These are phyloP conservation scores for Fragum whitleyi DNA, from an alignment of 2,888 invertebrate species.

Conservation along the genomic window DNA sequence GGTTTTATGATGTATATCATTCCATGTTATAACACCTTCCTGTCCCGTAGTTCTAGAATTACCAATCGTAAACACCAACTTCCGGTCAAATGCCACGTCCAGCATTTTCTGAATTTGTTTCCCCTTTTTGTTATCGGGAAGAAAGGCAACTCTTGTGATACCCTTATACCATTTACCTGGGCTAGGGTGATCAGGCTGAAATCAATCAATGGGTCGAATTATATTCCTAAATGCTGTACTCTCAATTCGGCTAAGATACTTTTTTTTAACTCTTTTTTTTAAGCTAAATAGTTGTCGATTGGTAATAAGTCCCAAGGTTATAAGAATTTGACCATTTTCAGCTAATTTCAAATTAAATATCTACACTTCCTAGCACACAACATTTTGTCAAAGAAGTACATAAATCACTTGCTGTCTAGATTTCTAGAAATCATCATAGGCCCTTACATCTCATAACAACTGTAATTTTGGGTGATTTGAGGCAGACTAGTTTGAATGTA, in stretches of 20 bases:
- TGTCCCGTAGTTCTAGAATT: conserved; percentile 78
- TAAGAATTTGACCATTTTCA: no score
- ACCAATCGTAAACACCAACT: conserved; percentile 79
- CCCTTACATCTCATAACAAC: no score
- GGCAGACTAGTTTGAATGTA: no score
- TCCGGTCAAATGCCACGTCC: conserved; percentile 73
- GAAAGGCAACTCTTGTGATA: conserved; percentile 70
- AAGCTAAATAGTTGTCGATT: background rate
- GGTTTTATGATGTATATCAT: conserved; percentile 67
- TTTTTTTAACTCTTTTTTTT: no score
- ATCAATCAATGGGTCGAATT: background rate
- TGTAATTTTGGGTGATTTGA: no score
- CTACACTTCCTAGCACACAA: no score
- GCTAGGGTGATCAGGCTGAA: conserved; percentile 70
- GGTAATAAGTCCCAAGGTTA: background rate
- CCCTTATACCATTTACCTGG: conserved; percentile 75
- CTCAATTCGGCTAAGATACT: background rate
- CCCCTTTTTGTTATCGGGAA: conserved; percentile 77
- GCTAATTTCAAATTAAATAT: no score
- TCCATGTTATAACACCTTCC: conserved; percentile 77
- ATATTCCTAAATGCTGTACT: background rate
- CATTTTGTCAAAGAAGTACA: no score
- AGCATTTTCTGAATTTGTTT: conserved; percentile 68
- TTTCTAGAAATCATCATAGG: no score
- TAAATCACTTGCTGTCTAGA: no score